phyloP scores from a whole-genome alignment of 2,113 vertebrate genomes.

The Peucedramus taeniatus region DNA sequence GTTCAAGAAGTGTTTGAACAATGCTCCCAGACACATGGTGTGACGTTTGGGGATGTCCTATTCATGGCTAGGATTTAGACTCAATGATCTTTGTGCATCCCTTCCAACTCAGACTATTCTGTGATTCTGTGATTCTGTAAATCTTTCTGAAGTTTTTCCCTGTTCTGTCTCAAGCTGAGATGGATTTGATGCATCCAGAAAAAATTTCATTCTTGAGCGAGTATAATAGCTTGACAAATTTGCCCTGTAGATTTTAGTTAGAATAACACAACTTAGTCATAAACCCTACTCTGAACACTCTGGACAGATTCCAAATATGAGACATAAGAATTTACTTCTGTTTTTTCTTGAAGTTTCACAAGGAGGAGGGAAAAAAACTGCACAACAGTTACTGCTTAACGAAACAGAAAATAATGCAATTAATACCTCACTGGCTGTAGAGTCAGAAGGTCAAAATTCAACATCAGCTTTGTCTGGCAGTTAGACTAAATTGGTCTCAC shows the following conservation, averaged over 20 bases:
- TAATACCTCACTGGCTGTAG: background rate
- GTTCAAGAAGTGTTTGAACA: background rate
- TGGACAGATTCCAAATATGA: background rate
- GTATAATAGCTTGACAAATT: background rate
- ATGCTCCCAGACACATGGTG: accelerated
- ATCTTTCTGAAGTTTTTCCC: background rate
- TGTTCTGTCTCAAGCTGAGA: background rate
- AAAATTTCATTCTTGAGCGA: background rate
- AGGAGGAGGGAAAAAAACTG: background rate
- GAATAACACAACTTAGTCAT: background rate
- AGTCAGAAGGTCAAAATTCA: background rate
- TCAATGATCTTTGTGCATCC: background rate
- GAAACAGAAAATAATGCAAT: background rate
- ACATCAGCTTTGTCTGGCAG: background rate
- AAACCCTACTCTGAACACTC: background rate
- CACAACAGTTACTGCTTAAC: background rate
- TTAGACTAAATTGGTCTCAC: background rate
- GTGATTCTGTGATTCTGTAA: background rate
- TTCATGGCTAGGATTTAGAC: background rate
- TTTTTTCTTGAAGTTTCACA: background rate
- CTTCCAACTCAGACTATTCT: background rate
- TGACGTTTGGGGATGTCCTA: background rate
- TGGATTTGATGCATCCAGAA: background rate
- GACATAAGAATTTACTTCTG: background rate
- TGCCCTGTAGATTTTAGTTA: background rate